Conservation (phyloP, 35 echinoderm and acorn worm genomes). For the Lytechinus variegatus region DNA sequence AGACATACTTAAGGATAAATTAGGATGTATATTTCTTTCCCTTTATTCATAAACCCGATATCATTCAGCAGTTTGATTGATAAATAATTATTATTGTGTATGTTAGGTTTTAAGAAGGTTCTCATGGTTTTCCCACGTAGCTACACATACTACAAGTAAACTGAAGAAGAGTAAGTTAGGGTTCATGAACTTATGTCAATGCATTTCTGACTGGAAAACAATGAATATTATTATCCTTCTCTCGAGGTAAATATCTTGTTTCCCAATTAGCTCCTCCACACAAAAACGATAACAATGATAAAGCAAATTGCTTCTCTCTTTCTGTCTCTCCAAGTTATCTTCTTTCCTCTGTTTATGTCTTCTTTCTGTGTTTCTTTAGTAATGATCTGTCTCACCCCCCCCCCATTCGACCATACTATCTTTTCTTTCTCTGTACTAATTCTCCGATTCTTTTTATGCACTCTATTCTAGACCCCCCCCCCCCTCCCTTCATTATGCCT, state of each 20-base stretch:
- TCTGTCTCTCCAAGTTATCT: not conserved
- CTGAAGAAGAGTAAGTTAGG: too few species aligned
- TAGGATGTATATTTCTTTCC: too few species aligned
- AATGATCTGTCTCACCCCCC: not conserved
- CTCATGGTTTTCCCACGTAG: too few species aligned
- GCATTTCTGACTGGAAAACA: not conserved
- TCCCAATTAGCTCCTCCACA: not conserved
- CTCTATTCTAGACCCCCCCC: not conserved
- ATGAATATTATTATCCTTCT: not conserved
- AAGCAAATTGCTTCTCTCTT: not conserved
- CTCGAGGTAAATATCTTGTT: not conserved
- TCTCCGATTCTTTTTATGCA: not conserved
- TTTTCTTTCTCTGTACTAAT: not conserved
- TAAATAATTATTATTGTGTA: too few species aligned
- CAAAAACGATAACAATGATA: not conserved
- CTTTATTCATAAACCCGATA: too few species aligned
- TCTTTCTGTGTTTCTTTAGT: not conserved
- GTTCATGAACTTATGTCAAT: not conserved
- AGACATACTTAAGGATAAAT: too few species aligned
- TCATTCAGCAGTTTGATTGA: too few species aligned
- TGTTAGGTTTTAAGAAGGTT: too few species aligned
- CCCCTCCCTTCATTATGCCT: not conserved
- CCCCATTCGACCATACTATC: too few species aligned
- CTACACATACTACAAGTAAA: too few species aligned
- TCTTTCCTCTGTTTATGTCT: not conserved